A percentile compares a stretch with the other conserved stretches of the same genome.
Conservation (phyloP, 2,888 invertebrate species). For the Hybos culiciformis region DNA sequence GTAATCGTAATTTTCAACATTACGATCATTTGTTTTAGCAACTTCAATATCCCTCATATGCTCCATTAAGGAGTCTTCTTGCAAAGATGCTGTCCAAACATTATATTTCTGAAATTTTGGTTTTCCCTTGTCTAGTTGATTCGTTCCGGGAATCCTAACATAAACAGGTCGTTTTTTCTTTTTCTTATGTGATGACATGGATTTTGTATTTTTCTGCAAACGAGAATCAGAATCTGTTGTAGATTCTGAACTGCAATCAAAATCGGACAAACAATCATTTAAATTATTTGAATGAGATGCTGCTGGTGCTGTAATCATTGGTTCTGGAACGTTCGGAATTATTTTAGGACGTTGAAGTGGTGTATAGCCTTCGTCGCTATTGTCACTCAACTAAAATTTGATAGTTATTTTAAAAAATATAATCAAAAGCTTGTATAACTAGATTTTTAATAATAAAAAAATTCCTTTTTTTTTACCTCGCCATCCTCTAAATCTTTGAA, state of each 20-base stretch:
- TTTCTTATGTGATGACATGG: slow-evolving; percentile 18
- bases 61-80: slow-evolving; percentile 68
- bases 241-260: slow-evolving; percentile 23
- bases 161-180: slow-evolving; percentile 28
- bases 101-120: slow-evolving; percentile 53
- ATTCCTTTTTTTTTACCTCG: no score
- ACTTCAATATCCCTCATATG: slow-evolving; percentile 68
- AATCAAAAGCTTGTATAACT: neutral
- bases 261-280: slow-evolving; percentile 23
- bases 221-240: slow-evolving; percentile 31
- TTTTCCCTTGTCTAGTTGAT: slow-evolving; percentile 16
- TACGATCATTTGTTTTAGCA: slow-evolving; percentile 47
- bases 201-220: slow-evolving; percentile 21
- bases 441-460: no score
- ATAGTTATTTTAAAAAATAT: neutral
- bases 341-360: slow-evolving; percentile 28
- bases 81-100: slow-evolving; percentile 58
- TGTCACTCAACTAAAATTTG: neutral
- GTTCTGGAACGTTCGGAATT: no score
- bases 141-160: slow-evolving; percentile 21
- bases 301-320: slow-evolving; percentile 9
- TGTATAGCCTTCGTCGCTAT: slow-evolving; percentile 31
- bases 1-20: slow-evolving; percentile 66
- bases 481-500: neutral
- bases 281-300: slow-evolving; percentile 4